Evolutionary conservation across 2,113 vertebrate species (phyloP).

Genomic region (Numenius arquata): DNA sequence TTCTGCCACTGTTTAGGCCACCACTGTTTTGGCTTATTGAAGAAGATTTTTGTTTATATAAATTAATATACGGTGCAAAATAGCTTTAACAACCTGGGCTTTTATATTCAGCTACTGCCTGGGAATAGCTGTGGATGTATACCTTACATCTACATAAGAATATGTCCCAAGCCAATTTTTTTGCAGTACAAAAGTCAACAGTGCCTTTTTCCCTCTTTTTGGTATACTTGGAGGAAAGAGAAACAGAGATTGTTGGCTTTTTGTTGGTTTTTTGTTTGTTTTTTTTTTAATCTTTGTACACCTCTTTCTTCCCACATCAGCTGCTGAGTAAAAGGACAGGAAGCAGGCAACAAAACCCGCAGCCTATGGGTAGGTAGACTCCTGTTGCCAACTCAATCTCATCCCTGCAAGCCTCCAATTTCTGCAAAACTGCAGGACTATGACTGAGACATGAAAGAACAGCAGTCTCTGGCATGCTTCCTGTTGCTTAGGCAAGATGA

Average conservation of each 20-base stretch:
- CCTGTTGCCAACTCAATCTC: neutral
- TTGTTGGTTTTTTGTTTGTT: rapidly evolving
- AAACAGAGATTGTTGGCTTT: neutral
- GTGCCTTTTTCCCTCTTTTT: neutral
- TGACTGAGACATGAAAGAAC: neutral
- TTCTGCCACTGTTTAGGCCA: neutral
- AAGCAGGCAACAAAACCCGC: neutral
- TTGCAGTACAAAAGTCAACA: neutral
- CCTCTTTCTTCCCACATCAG: neutral
- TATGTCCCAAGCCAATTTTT: neutral
- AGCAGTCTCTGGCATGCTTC: neutral
- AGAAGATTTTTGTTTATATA: neutral
- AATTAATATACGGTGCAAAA: neutral
- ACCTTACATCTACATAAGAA: neutral
- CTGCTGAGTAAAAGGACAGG: neutral
- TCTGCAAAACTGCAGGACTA: neutral
- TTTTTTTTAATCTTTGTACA: neutral
- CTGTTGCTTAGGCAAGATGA: neutral
- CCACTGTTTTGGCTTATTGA: neutral
- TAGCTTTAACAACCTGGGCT: neutral
- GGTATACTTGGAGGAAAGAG: neutral
- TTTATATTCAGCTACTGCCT: neutral
- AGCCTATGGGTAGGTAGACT: neutral
- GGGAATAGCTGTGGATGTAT: neutral
- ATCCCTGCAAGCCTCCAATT: neutral